Evolutionary conservation across 2,797 vertebrate genomes (phyloP), one percentile per base, ranked within the genome.

Genomic region (Tokudaia muenninki): DNA sequence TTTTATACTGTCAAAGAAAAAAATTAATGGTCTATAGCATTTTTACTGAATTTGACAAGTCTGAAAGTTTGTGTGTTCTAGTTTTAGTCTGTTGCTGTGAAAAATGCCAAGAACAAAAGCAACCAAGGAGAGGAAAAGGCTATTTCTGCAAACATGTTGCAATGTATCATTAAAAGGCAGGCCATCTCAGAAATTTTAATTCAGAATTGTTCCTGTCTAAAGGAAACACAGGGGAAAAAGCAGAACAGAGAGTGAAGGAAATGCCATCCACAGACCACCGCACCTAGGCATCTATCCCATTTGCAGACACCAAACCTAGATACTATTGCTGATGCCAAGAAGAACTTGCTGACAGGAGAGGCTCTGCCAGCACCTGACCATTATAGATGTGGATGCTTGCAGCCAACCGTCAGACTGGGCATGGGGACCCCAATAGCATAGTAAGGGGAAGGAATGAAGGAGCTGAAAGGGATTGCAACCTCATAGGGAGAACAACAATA

Each of bases 21-120:
- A 72, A 37, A 57, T 80, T 87, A 95, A 86, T 59, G 13, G 21
- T 74, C 78, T 80, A 52, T 16, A 88, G 31, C 10, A 82, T 86
- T 88, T 94, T 93, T 78, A 87, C 13, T 70, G 4, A 93, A 87
- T 87, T 79, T 55, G 52, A 83, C 59, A 90, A 94, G 47, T 47
- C 59, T 21, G 52, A 1, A 80, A 96, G 3, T 59, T 80, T 14
- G 10, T 86, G 67, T 50, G 34, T 50, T 67, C 61, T 67, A 67
- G 44, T 34, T 50, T 86, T 31, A n/a, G 3, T 65, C 17, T 86
- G 29, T 47, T 84, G 26, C 26, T 65, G 37, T 63, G 59, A 72
- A n/a, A 72, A 72, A 72, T 72, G 17, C 70, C 34, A 37, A n/a
- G 70, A 72, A 17, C 19, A 9, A 63, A 63, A 44, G 14, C 16